Evolutionary conservation across 1,140 invertebrate species (phyloP), one percentile per base, ranked within the genome.

Genomic region (Nomia melanderi): DNA sequence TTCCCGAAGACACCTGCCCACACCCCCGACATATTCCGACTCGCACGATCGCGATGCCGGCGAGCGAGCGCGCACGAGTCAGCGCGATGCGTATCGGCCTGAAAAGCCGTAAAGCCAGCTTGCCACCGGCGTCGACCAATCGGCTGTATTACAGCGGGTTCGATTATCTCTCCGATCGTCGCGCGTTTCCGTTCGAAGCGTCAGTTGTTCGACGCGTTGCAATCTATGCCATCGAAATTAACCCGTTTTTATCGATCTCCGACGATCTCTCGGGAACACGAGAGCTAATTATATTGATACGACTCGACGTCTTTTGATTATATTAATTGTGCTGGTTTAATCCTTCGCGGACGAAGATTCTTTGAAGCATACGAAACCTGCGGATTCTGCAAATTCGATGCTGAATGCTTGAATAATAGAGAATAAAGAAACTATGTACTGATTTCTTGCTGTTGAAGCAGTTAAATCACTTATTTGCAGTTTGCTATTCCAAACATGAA

Each of bases 1-100:
- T 64, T 73, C 74, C n/a, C 73, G 77, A 76, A 85, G 74, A 83
- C 89, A 90, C 90, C 89, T 90, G 89, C 87, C 85, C 69, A n/a
- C 29, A 65, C 78, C 66, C 54, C 44, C 73, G 77, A 64, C 59
- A 23, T 33, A 44, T 74, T 84, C 41, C 63, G 44, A 17, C 64
- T 69, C 65, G 39, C 62, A 44, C 50, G 54, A 20, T 57, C 27
- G 70, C 83, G 83, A 89, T 87, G 81, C 86, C 86, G 50, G n/a
- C n/a, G n/a, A n/a, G n/a, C 54, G 23, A 71, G 25, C 29, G 84
- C 85, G 87, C 90, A 88, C 88, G 88, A 90, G 86, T 82, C 64
- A 66, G 65, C 74, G 82, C 83, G 87, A 89, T 87, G 70, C 33
- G 77, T 89, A 89, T 88, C 87, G 63, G 81, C 65, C 78, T 57